Base-by-base conservation (phyloP, 2,888 invertebrate genomes). In the Noctuana brunneofusca region DNA sequence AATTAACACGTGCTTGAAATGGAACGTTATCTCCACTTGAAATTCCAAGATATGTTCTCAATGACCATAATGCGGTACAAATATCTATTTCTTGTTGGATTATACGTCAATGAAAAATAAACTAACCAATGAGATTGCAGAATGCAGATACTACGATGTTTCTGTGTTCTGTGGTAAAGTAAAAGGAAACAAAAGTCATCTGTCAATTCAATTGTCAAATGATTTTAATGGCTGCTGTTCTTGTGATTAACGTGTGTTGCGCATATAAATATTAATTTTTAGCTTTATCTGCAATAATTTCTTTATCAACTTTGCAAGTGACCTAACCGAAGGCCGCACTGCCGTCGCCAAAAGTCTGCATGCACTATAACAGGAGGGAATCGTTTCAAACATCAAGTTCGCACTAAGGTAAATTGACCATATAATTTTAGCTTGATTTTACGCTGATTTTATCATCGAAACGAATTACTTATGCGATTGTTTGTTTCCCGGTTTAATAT, bases 211-310 rank as follows among this genome's bases (percentile, higher is more conserved):
- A n/a, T 58, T 24, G 48, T 35, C n/a, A n/a, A n/a, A n/a, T n/a
- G n/a, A n/a, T 24, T 22, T 68, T 67, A 73, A 81, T 86, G 83
- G 80, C 81, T 84, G 78, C 78, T 76, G 67, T 65, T 67, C 70
- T 74, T 75, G 66, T 67, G 72, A 70, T 79, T 76, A 77, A 75
- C 70, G 74, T 77, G 78, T 81, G 78, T 79, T 73, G 71, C 69
- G 77, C 75, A 75, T 70, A 70, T 65, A 65, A 67, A 59, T 70
- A 69, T 70, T 18, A 35, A 35, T 12, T 65, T 64, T 66, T 66
- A 64, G 41, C 66, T 63, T 63, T 68, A 20, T 30, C 43, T 30
- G 41, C 20, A 43, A 62, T 49, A 53, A 22, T 41, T 55, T 38
- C 27, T 12, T 32, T 27, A 60, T 20, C 14, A 59, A 35, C 41